Percentiles rank a stretch among this genome's conserved stretches.
Evolutionary conservation across 1,140 invertebrate genomes (phyloP).

Genomic region (Megalopta genalis): DNA sequence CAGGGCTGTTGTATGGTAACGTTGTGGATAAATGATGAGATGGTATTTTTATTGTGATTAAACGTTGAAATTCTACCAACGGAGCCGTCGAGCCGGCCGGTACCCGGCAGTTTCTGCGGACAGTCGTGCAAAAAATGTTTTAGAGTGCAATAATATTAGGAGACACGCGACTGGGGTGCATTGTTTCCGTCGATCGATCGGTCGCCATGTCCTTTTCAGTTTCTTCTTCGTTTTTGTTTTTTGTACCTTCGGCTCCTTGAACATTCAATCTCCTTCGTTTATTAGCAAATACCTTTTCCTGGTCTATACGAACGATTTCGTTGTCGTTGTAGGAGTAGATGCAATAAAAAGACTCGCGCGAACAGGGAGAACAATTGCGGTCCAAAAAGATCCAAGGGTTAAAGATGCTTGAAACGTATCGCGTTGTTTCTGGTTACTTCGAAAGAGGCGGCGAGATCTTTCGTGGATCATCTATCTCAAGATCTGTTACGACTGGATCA

Average conservation of each 20-base stretch:
- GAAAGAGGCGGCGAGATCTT: too few relatives aligned
- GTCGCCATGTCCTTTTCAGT: constrained; percentile 27
- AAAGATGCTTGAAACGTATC: too few relatives aligned
- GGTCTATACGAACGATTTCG: too few relatives aligned
- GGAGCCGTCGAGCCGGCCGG: neutral
- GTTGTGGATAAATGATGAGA: constrained; percentile 4
- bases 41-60: constrained; percentile 3
- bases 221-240: constrained; percentile 18
- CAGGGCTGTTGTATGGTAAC: neutral
- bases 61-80: neutral
- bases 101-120: neutral
- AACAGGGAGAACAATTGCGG: too few relatives aligned
- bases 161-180: constrained; percentile 23
- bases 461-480: too few relatives aligned
- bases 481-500: too few relatives aligned
- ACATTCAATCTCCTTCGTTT: constrained; percentile 51
- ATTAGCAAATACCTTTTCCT: neutral
- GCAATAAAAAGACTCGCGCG: too few relatives aligned
- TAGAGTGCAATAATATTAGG: constrained; percentile 58
- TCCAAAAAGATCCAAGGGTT: too few relatives aligned
- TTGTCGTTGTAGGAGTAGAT: too few relatives aligned
- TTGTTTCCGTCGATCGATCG: constrained; percentile 16
- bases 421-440: too few relatives aligned
- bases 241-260: constrained; percentile 1
- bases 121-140: constrained; percentile 24